Conservation (phyloP, 2,888 invertebrate genomes). For the Acleris literana region DNA sequence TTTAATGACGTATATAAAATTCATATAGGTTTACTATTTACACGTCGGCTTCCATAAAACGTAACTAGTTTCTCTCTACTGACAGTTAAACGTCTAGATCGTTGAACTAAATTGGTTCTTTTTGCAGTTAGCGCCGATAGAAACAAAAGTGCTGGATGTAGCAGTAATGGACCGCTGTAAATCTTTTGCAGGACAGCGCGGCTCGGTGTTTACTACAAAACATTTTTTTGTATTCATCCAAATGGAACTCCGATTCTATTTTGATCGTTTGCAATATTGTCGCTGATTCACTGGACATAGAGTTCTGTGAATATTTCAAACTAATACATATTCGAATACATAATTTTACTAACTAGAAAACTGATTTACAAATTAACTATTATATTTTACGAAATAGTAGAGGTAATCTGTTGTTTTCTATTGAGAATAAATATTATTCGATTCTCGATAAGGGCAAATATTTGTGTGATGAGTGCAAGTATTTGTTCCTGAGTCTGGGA, state of each 20-base stretch:
- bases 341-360: neutral
- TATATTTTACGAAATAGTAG: too few species aligned
- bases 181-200: constrained; percentile 73
- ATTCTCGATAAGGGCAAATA: too few species aligned
- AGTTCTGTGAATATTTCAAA: neutral
- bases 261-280: constrained; percentile 67
- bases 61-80: neutral
- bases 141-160: constrained; percentile 41
- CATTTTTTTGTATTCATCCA: constrained; percentile 69
- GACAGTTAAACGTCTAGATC: constrained; percentile 8
- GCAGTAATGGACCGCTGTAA: constrained; percentile 74
- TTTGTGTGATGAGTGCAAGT: too few species aligned
- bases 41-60: too few species aligned
- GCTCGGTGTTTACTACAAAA: constrained; percentile 62
- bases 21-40: too few species aligned
- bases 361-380: too few species aligned
- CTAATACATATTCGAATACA: neutral
- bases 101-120: constrained; percentile 23
- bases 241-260: constrained; percentile 70
- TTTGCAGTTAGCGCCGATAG: constrained; percentile 31
- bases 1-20: too few species aligned
- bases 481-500: too few species aligned
- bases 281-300: constrained; percentile 3
- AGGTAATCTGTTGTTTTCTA: too few species aligned
- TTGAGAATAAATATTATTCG: too few species aligned